Percentiles rank a stretch among this genome's conserved stretches.
These are phyloP conservation scores for Caenorhabditis afra DNA, from an alignment of 2,888 invertebrate species.

Conservation along the genomic window DNA sequence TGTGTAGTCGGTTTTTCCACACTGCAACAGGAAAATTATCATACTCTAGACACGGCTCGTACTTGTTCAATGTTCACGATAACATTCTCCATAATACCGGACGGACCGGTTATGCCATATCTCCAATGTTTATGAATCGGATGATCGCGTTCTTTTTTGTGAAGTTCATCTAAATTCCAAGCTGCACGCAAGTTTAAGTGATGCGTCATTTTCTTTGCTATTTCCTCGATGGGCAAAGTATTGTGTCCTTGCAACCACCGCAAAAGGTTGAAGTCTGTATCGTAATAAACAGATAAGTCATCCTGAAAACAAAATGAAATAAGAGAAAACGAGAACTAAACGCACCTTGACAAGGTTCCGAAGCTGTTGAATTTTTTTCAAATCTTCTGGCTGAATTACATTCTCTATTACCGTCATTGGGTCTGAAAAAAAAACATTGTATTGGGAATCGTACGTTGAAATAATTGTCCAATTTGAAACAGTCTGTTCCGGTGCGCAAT, in stretches of 20 bases:
- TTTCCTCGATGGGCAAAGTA: constrained; percentile 67
- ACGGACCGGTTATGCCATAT: constrained; percentile 68
- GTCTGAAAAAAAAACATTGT: not conserved
- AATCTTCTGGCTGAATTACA: constrained; percentile 18
- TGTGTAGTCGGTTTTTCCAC: constrained; percentile 73
- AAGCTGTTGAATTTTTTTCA: constrained; percentile 51
- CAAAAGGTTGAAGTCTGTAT: constrained; percentile 78
- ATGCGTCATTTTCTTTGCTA: constrained; percentile 74
- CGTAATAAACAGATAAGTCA: constrained; percentile 74
- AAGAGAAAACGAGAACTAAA: not conserved
- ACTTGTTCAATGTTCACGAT: constrained; percentile 78
- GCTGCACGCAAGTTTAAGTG: constrained; percentile 69
- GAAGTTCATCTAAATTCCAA: constrained; percentile 75
- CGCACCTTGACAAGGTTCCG: constrained; percentile 64
- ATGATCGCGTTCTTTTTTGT: constrained; percentile 70
- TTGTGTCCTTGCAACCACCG: constrained; percentile 78
- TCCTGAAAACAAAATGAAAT: constrained; percentile 41
- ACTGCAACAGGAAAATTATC: constrained; percentile 53
- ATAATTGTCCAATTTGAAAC: not conserved
- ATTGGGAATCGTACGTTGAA: not conserved
- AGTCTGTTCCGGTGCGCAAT: not conserved
- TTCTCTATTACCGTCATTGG: constrained; percentile 30
- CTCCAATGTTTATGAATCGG: constrained; percentile 77
- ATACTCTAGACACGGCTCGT: not conserved
- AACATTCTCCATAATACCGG: constrained; percentile 71